Percentiles rank a stretch among this genome's conserved stretches.
These are phyloP conservation scores for Amphiduros pacificus DNA, from an alignment of 2,888 invertebrate species.

Conservation along the genomic window DNA sequence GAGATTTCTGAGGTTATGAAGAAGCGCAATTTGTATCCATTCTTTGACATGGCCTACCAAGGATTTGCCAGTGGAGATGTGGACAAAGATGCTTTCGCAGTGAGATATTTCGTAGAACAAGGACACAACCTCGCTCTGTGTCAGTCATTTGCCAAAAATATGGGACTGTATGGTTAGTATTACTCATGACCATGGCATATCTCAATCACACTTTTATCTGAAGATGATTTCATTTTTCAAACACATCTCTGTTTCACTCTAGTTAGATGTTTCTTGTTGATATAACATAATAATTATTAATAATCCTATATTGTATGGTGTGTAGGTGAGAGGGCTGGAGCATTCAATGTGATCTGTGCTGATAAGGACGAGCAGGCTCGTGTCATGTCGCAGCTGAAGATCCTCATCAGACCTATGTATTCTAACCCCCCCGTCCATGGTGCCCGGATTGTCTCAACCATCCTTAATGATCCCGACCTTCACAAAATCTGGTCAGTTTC, in stretches of 20 bases:
- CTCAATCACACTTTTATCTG: too few species aligned
- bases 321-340: slow-evolving; percentile 89
- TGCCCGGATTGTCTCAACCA: slow-evolving; percentile 83
- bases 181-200: too few species aligned
- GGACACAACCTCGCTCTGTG: slow-evolving; percentile 84
- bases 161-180: slow-evolving; percentile 76
- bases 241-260: background rate
- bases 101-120: slow-evolving; percentile 83
- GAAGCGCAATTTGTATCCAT: slow-evolving; percentile 76
- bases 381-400: slow-evolving; percentile 91
- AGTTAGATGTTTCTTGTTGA: background rate
- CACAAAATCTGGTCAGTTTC: slow-evolving; percentile 67
- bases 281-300: background rate
- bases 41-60: slow-evolving; percentile 99
- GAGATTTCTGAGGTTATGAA: slow-evolving; percentile 81
- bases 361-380: slow-evolving; percentile 75
- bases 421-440: slow-evolving; percentile 97
- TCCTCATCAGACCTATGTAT: slow-evolving; percentile 91
- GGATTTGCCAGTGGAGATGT: slow-evolving; percentile 70
- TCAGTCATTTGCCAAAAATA: slow-evolving; percentile 97
- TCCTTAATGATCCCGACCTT: slow-evolving; percentile 75
- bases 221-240: background rate
- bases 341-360: slow-evolving; percentile 77
- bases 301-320: background rate
- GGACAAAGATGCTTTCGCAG: slow-evolving; percentile 83